These are phyloP conservation scores for Lampris incognitus DNA, from an alignment of 2,113 vertebrate species.

Conservation along the genomic window DNA sequence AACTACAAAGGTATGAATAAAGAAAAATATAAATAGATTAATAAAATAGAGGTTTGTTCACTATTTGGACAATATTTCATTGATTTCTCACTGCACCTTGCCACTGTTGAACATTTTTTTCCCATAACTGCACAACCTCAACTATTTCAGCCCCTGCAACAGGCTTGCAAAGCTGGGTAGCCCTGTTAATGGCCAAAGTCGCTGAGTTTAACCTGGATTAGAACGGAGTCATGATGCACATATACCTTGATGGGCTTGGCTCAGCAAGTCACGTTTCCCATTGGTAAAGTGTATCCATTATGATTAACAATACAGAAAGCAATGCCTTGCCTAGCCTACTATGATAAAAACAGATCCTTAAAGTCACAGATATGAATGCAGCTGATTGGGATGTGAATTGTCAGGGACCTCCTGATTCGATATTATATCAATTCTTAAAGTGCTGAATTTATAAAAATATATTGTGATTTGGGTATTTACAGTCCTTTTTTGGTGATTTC, in stretches of 20 bases:
- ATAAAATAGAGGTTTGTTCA: not conserved
- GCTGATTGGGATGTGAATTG: not conserved
- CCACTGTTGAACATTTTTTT: not conserved
- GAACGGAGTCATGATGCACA: not conserved
- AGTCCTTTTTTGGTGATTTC: no score
- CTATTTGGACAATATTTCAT: not conserved
- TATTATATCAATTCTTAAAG: no score
- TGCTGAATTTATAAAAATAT: no score
- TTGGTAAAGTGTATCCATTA: not conserved
- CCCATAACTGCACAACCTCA: not conserved
- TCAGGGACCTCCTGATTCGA: no score
- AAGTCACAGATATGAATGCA: conserved; percentile 36
- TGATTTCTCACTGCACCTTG: not conserved
- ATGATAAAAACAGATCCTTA: not conserved
- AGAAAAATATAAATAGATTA: not conserved
- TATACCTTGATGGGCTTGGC: not conserved
- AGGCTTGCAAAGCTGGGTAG: not conserved
- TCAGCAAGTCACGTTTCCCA: not conserved
- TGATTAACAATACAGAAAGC: conserved; percentile 5
- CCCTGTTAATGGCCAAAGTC: not conserved
- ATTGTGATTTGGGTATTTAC: no score
- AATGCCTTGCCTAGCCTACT: conserved; percentile 1
- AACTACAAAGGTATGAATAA: not conserved
- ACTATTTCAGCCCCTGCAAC: not conserved
- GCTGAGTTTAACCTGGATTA: not conserved